Conservation (phyloP, 2,888 invertebrate genomes). For the Thymelicus acteon region DNA sequence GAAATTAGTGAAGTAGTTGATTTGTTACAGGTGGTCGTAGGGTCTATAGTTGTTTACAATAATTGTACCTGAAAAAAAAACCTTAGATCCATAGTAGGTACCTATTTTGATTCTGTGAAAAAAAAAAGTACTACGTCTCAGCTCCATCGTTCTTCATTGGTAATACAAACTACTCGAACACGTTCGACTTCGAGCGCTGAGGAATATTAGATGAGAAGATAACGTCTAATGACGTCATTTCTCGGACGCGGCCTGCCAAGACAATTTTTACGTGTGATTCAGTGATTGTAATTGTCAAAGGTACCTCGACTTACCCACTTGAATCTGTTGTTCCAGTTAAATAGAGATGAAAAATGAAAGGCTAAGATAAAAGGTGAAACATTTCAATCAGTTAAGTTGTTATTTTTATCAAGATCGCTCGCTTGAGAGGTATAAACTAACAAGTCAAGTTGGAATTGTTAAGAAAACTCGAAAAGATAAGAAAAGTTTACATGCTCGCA, state of each 20-base stretch:
- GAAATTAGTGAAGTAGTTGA: no score
- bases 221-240: background rate
- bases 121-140: background rate
- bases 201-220: background rate
- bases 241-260: background rate
- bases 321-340: background rate
- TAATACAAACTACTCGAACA: no score
- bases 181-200: background rate
- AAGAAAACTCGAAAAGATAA: slow-evolving; percentile 24
- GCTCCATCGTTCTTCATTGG: background rate
- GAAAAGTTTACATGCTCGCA: slow-evolving; percentile 29
- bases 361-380: background rate
- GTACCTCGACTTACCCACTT: slow-evolving; percentile 2
- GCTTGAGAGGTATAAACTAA: slow-evolving; percentile 10
- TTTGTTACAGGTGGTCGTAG: no score
- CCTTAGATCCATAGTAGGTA: no score
- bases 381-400: slow-evolving; percentile 2
- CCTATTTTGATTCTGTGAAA: no score
- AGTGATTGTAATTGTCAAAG: background rate
- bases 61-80: no score
- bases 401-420: background rate
- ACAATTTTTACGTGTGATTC: no score
- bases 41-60: no score
- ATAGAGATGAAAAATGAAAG: background rate
- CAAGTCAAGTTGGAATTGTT: slow-evolving; percentile 23